Base-by-base conservation (phyloP, 2,113 vertebrate genomes). In the Cricetomys ansorgei region DNA sequence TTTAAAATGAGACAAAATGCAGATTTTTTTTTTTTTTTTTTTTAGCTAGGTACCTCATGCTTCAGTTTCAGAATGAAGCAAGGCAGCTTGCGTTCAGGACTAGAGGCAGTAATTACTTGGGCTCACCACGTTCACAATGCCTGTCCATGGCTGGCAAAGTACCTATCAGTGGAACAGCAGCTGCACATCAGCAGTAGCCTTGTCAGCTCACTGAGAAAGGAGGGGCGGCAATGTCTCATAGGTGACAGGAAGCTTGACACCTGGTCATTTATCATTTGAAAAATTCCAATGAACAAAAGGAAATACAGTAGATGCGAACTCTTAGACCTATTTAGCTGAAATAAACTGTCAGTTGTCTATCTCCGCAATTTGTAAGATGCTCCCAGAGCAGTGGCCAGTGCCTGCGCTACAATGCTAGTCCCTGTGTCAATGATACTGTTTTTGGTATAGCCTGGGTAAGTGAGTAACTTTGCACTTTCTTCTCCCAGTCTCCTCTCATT, bases 171-270 rank as follows among this genome's bases (percentile, higher is more conserved):
- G 92, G 57, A 96, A 96, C 92, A 92, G 62, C 84, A 97, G 79
- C 88, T 95, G 94, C 57, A 11, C 62, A 57, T 16, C 75, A 72
- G 72, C 21, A 53, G 81, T 40, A 88, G 65, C 4, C 55, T 34
- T 92, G 94, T 96, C 91, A 88, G 94, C 95, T 97, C 53, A 64
- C 27, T 34, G 93, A 95, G 62, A 40, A 97, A 73, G 43, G 57
- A 98, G 90, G 64, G 79, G 94, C 98, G 94, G 45, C 73, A 27
- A 64, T 95, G 92, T 64, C 84, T 92, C 92, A 96, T 98, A 98
- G 98, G 95, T 97, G 95, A 96, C 81, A 98, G 88, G 72, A 97
- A 96, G 13, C 75, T 96, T 98, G 96, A 97, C 81, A 97, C 95
- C 84, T 97, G 92, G 43, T 88, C 92, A 92, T 76, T 94, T 97